These are phyloP conservation scores for Malaclemys terrapin DNA, from an alignment of 2,113 vertebrate species.

Conservation along the genomic window DNA sequence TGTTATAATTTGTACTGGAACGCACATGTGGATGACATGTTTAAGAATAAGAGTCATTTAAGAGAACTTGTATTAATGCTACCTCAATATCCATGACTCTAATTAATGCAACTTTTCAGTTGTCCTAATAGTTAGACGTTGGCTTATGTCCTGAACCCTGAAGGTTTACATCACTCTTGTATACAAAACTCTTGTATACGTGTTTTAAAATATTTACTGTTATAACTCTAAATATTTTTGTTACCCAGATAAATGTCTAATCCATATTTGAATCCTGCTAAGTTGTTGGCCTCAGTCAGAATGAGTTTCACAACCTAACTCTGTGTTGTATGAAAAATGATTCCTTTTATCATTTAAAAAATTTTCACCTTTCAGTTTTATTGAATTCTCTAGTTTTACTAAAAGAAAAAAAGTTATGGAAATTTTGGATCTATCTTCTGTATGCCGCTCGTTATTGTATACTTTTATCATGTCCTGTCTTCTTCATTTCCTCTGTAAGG, in stretches of 20 bases:
- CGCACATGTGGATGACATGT: rapidly evolving
- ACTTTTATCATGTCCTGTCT: background rate
- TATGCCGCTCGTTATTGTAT: background rate
- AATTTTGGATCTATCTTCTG: background rate
- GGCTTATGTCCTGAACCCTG: background rate
- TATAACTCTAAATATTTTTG: background rate
- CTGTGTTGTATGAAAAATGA: background rate
- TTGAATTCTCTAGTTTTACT: background rate
- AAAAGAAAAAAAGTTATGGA: background rate
- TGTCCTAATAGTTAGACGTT: background rate
- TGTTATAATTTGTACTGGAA: background rate
- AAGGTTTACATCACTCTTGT: background rate
- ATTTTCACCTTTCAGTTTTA: background rate
- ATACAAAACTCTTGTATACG: background rate
- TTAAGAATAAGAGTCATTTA: background rate
- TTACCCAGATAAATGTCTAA: background rate
- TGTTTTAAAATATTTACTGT: background rate
- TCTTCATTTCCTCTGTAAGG: background rate
- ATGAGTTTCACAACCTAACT: background rate
- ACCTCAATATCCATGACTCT: background rate
- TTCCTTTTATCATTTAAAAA: background rate
- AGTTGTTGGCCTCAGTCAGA: background rate
- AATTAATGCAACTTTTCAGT: background rate
- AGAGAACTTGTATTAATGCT: background rate
- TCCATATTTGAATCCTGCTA: background rate